Conservation (phyloP, 2,888 invertebrate genomes). For the Eutolmus rufibarbis region DNA sequence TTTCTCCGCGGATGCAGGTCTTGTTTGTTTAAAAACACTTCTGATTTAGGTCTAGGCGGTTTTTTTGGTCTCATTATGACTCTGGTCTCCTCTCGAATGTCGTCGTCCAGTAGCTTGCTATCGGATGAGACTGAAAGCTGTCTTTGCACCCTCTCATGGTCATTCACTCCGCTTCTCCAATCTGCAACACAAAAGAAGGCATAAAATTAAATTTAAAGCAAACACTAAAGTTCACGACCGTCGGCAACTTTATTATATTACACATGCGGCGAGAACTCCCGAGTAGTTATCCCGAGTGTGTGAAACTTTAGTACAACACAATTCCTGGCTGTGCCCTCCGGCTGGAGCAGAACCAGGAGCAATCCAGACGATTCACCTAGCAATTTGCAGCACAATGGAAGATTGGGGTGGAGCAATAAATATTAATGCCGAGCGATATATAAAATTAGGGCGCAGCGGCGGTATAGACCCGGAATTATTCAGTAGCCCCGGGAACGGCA, state of each 20-base stretch:
- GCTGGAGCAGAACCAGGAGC: neutral
- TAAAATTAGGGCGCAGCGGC: conserved; percentile 2
- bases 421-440: conserved; percentile 38
- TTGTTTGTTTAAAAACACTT: conserved; percentile 85
- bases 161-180: conserved; percentile 75
- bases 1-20: conserved; percentile 81
- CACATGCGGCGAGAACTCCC: neutral
- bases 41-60: conserved; percentile 94
- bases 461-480: conserved; percentile 29
- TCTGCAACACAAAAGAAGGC: conserved; percentile 64
- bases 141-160: conserved; percentile 85
- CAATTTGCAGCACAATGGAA: conserved; percentile 1
- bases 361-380: neutral
- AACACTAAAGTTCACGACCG: neutral
- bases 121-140: conserved; percentile 92
- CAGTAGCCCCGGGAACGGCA: neutral
- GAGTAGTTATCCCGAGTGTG: neutral
- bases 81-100: conserved; percentile 86
- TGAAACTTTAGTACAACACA: neutral
- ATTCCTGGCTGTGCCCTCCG: neutral
- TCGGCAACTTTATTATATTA: neutral
- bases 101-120: conserved; percentile 89
- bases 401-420: conserved; percentile 29
- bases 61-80: conserved; percentile 90
- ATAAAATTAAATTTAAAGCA: conserved; percentile 4